These are phyloP conservation scores for Sinosuthora webbiana DNA, from an alignment of 2,113 vertebrate species.

Conservation along the genomic window DNA sequence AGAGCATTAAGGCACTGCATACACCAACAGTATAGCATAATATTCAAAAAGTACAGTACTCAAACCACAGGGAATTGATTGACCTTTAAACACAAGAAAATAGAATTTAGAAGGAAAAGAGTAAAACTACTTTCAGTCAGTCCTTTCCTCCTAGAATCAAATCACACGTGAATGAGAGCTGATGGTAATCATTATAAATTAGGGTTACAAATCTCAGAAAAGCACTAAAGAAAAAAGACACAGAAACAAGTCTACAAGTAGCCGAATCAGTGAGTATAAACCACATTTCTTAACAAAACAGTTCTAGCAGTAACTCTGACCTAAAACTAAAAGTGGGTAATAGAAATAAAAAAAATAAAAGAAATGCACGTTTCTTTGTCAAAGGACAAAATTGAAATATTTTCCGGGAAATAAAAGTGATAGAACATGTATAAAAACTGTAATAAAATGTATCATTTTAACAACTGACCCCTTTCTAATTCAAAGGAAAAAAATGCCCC, in stretches of 20 bases:
- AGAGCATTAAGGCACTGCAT: not conserved
- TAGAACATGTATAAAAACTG: not conserved
- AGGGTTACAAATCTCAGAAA: not conserved
- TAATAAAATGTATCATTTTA: not conserved
- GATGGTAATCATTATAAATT: not conserved
- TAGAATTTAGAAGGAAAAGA: not conserved
- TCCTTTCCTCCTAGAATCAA: not conserved
- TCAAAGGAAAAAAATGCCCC: not conserved
- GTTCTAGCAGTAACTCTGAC: not conserved
- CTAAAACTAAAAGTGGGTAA: not conserved
- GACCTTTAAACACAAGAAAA: not conserved
- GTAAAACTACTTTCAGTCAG: not conserved
- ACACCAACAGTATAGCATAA: not conserved
- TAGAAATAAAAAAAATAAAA: not conserved
- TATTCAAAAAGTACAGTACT: not conserved
- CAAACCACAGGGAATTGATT: not conserved
- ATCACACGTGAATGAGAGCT: not conserved
- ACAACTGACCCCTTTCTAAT: not conserved
- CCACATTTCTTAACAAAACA: not conserved
- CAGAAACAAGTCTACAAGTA: not conserved
- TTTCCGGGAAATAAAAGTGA: not conserved
- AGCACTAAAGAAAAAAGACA: not conserved
- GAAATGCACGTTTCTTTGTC: not conserved
- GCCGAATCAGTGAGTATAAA: not conserved
- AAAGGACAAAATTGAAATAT: not conserved